Conservation (phyloP, 2,797 vertebrate species). For the Cheracebus regulus region DNA sequence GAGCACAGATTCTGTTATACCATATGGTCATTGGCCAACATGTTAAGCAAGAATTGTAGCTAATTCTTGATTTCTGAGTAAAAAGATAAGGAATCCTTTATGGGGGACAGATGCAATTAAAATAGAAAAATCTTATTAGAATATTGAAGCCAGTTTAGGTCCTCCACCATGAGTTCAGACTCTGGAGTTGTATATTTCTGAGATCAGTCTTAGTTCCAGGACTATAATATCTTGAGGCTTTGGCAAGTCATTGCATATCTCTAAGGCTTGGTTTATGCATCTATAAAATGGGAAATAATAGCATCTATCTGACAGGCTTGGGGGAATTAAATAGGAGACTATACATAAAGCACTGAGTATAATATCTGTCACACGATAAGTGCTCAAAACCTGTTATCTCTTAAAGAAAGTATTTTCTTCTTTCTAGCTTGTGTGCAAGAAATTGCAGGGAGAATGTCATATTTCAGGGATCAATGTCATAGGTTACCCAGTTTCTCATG, state of each 20-base stretch:
- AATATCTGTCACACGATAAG: background rate
- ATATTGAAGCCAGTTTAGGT: background rate
- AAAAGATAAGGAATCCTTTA: background rate
- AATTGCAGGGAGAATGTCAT: background rate
- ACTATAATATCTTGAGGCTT: background rate
- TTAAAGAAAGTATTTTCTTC: background rate
- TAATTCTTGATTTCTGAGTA: constrained; percentile 36
- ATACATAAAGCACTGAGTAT: background rate
- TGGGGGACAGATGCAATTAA: background rate
- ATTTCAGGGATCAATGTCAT: background rate
- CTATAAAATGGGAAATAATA: background rate
- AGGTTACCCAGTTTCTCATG: background rate
- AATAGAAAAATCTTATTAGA: background rate
- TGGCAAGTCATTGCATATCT: background rate
- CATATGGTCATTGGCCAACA: background rate
- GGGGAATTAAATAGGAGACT: background rate
- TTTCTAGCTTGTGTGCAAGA: background rate
- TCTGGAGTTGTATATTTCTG: background rate
- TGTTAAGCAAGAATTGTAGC: constrained; percentile 7
- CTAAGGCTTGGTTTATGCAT: background rate
- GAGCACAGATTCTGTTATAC: background rate
- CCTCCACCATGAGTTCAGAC: background rate
- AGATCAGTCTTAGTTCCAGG: background rate
- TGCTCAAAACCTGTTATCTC: background rate
- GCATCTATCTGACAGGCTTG: background rate